Conservation (phyloP, 2,113 vertebrate genomes). For the Anarrhichthys ocellatus region DNA sequence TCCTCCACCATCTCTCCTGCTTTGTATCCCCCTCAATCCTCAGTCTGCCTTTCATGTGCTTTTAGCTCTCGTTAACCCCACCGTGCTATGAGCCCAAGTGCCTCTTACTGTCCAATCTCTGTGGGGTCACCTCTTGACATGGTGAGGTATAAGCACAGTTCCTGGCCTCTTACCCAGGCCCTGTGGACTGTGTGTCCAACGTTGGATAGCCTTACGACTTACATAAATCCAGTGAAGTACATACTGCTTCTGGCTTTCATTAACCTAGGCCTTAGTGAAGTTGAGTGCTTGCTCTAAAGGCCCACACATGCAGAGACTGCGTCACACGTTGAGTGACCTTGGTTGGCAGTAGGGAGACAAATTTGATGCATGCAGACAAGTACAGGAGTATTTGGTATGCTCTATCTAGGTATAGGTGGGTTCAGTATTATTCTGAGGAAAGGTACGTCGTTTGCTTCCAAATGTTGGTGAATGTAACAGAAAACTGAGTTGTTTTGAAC, state of each 20-base stretch:
- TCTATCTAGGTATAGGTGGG: background rate
- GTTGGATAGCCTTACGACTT: constrained; percentile 30
- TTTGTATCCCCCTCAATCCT: background rate
- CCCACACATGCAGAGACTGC: background rate
- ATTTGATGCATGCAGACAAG: background rate
- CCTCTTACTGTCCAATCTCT: constrained; percentile 32
- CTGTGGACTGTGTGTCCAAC: constrained; percentile 12
- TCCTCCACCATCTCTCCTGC: background rate
- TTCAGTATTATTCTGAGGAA: background rate
- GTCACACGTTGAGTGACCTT: background rate
- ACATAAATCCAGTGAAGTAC: constrained; percentile 48
- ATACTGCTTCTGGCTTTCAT: constrained; percentile 45
- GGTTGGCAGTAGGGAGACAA: background rate
- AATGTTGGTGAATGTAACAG: background rate
- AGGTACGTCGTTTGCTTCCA: background rate
- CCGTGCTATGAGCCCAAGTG: constrained; percentile 19
- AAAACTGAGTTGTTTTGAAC: background rate
- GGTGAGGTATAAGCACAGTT: constrained; percentile 33
- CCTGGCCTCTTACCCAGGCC: constrained; percentile 28
- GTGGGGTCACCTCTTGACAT: constrained; percentile 52
- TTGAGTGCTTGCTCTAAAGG: constrained; percentile 23
- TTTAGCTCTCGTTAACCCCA: constrained; percentile 46
- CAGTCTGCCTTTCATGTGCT: background rate
- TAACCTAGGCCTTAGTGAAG: constrained; percentile 42
- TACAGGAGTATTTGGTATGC: background rate